A percentile compares a stretch with the other conserved stretches of the same genome.
phyloP scores from a whole-genome alignment of 2,113 vertebrate genomes.

The Ariopsis seemanni region DNA sequence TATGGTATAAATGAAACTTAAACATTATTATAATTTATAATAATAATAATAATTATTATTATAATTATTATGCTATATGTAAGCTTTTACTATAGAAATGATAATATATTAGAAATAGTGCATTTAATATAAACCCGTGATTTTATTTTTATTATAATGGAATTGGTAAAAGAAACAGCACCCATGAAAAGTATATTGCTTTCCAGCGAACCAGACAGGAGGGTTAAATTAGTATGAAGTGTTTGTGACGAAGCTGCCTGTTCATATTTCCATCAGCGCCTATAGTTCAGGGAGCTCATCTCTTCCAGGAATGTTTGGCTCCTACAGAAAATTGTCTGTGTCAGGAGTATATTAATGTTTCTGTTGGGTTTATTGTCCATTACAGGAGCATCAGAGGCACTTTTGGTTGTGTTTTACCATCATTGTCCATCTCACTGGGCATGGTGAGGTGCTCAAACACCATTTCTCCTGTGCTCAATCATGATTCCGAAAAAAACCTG shows the following conservation, averaged over 20 bases:
- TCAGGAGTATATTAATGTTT: conserved; percentile 65
- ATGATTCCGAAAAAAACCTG: not conserved
- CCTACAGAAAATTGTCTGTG: conserved; percentile 57
- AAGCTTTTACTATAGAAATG: not conserved
- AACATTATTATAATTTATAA: too few relatives aligned
- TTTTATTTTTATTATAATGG: not conserved
- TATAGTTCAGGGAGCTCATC: conserved; percentile 52
- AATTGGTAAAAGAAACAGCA: not conserved
- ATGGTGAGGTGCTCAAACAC: not conserved
- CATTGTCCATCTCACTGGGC: not conserved
- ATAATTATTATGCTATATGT: not conserved
- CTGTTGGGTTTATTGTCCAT: conserved; percentile 63
- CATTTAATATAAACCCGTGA: not conserved
- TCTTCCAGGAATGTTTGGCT: conserved; percentile 62
- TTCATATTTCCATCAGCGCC: conserved; percentile 65
- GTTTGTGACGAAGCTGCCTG: conserved; percentile 57
- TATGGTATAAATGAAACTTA: too few relatives aligned
- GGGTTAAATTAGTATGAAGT: conserved; percentile 45
- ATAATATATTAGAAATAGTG: not conserved
- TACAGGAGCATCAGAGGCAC: conserved; percentile 54
- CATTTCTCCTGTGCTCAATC: conserved; percentile 24
- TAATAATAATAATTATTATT: too few relatives aligned
- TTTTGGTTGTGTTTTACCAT: conserved; percentile 22
- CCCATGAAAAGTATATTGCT: not conserved
- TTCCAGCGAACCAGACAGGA: not conserved